Evolutionary conservation across 2,888 invertebrate genomes (phyloP).

Genomic region (Synergus laeviventris): DNA sequence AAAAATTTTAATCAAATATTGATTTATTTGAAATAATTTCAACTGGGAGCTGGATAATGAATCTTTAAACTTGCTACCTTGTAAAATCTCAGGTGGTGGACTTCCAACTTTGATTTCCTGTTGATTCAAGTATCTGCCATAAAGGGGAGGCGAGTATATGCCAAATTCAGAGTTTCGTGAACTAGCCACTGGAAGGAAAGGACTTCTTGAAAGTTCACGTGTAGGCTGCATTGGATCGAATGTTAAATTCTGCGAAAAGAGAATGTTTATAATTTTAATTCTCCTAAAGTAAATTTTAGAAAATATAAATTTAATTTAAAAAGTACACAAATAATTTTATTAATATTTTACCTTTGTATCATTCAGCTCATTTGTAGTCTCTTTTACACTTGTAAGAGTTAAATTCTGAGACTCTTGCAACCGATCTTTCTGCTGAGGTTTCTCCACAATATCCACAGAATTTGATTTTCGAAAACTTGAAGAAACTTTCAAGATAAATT

Average conservation of each 20-base stretch:
- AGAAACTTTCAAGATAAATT: background rate
- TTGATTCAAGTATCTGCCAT: constrained; percentile 35
- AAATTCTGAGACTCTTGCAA: background rate
- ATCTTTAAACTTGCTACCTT: constrained; percentile 7
- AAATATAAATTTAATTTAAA: background rate
- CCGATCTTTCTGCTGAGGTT: background rate
- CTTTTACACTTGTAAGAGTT: background rate
- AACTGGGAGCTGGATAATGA: background rate
- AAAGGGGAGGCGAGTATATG: constrained; percentile 45
- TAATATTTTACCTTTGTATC: background rate
- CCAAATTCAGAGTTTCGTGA: constrained; percentile 35
- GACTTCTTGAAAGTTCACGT: constrained; percentile 61
- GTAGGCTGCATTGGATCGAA: constrained; percentile 66
- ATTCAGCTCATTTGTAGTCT: background rate
- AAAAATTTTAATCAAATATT: background rate
- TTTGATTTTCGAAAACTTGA: background rate
- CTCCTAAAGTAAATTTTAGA: background rate
- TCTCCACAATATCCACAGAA: background rate
- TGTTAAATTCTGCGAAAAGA: constrained; percentile 48
- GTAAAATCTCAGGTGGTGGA: constrained; percentile 21
- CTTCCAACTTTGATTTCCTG: background rate
- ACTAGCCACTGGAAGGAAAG: constrained; percentile 45
- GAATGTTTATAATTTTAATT: constrained; percentile 1
- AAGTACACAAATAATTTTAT: no score
- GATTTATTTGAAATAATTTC: background rate